Percentiles rank a stretch among this genome's conserved stretches.
Evolutionary conservation across 2,113 vertebrate genomes (phyloP).

Genomic region (Anhinga anhinga): DNA sequence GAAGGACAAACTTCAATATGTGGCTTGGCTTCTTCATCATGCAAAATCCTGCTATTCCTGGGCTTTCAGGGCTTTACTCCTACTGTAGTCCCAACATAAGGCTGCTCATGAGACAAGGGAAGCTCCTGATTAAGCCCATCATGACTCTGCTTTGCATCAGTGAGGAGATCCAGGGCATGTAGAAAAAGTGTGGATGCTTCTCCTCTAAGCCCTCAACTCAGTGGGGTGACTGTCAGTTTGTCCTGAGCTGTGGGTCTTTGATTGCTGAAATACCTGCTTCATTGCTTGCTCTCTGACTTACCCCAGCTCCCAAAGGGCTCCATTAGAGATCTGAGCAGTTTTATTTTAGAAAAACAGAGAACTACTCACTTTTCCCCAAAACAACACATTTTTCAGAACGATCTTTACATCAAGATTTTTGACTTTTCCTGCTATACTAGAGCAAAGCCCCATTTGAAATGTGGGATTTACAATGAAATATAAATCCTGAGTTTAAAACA

Average conservation of each 20-base stretch:
- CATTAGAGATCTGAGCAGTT: not conserved
- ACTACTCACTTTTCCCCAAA: not conserved
- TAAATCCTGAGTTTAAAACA: not conserved
- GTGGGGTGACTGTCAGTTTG: not conserved
- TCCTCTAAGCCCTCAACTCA: not conserved
- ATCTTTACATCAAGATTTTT: not conserved
- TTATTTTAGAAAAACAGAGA: not conserved
- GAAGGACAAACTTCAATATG: not conserved
- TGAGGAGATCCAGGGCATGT: not conserved
- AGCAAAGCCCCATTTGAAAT: not conserved
- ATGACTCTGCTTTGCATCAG: not conserved
- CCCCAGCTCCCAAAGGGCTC: not conserved
- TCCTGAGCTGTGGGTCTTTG: not conserved
- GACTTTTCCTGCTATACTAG: not conserved
- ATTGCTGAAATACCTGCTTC: not conserved
- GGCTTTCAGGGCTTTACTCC: not conserved
- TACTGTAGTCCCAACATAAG: rapidly evolving
- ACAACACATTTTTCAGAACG: not conserved
- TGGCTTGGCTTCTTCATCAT: not conserved
- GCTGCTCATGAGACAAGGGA: rapidly evolving
- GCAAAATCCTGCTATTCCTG: not conserved
- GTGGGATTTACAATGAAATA: not conserved
- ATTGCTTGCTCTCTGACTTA: not conserved
- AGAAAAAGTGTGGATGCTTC: not conserved
- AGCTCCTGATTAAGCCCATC: not conserved